Evolutionary conservation across 2,888 invertebrate genomes (phyloP), one percentile per base, ranked within the genome.

Genomic region (Chelonus formosanus): DNA sequence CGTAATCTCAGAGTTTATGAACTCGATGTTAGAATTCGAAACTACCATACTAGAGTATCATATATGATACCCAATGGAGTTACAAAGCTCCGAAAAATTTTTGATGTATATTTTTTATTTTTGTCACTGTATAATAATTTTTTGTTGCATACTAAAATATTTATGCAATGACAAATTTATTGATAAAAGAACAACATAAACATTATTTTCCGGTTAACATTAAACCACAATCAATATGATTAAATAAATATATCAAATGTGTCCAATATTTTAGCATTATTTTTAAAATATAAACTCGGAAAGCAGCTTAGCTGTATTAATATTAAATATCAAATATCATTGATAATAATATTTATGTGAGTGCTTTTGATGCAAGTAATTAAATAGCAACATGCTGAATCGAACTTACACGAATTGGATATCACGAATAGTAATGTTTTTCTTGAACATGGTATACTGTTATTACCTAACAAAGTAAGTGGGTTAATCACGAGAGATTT

Each of bases 381-480:
- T 20, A 20, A 20, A 20, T 20, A 20, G 50, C 54, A 35, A 56
- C 64, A 65, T 44, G 52, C 56, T 10, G 36, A 56, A 70, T 58
- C 67, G 67, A 63, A 56, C 60, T 58, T 63, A 54, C 67, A 58
- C 43, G 65, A 55, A 45, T 52, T 61, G 61, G 67, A 71, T 69
- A 62, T 69, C 66, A 63, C 58, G 70, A 63, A 67, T 61, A 70
- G 72, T 76, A 79, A 77, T 78, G 77, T 78, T 73, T 77, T 78
- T 78, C 78, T 77, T 79, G 71, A 70, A 67, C 56, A 61, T 63
- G 59, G 52, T 67, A 64, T 67, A 60, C 56, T 68, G 73, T 72
- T 73, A 73, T 76, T 73, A 70, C 72, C 72, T 75, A 77, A 75
- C 75, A 75, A 75, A 74, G 72, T 75, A 75, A 78, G 76, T 76